These are phyloP conservation scores for Sorex maritimensis DNA, from an alignment of 2,797 vertebrate genomes.

Conservation along the genomic window DNA sequence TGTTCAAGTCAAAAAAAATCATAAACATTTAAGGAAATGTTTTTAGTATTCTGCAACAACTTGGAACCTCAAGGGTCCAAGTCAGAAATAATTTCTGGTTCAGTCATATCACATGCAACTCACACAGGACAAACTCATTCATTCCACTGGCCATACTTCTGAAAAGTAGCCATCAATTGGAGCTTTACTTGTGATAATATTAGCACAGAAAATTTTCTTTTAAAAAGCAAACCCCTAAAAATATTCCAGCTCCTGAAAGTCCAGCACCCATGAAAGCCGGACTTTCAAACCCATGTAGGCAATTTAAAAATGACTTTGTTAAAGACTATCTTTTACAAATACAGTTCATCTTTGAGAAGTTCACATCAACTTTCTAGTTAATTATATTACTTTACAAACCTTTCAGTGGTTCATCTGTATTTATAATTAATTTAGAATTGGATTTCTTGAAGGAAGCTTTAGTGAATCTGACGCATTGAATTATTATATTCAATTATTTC, in stretches of 20 bases:
- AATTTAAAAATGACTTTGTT: background rate
- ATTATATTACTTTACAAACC: background rate
- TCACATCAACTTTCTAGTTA: background rate
- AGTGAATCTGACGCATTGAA: background rate
- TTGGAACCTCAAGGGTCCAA: background rate
- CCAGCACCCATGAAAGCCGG: background rate
- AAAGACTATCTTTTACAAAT: background rate
- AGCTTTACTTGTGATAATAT: background rate
- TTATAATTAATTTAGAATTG: conserved; percentile 1
- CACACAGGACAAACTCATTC: background rate
- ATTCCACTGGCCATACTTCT: background rate
- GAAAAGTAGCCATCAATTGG: background rate
- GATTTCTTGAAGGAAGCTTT: background rate
- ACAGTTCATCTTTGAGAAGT: background rate
- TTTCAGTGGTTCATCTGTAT: background rate
- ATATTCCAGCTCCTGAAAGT: background rate
- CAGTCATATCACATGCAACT: background rate
- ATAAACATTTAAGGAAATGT: background rate
- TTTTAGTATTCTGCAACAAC: background rate
- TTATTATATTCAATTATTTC: background rate
- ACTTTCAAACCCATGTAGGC: background rate
- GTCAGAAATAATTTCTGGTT: background rate
- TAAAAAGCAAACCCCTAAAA: background rate
- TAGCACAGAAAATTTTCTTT: background rate
- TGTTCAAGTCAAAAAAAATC: background rate